Conservation (phyloP, 2,113 vertebrate species). For the Scopus umbretta region DNA sequence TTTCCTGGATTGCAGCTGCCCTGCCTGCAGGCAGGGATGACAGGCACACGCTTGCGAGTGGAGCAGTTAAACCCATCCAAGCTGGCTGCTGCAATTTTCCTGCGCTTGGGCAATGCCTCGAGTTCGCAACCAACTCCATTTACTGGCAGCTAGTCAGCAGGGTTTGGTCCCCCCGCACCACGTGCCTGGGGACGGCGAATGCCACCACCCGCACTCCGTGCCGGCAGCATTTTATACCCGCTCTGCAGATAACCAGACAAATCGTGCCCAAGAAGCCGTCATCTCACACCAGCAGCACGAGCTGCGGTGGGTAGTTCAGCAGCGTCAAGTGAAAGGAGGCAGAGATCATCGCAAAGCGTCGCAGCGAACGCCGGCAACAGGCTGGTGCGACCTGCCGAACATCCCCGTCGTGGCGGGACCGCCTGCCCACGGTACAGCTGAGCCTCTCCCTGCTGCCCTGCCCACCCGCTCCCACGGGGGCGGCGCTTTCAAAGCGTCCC, state of each 20-base stretch:
- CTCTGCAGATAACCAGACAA: not conserved
- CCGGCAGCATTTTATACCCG: fast-evolving
- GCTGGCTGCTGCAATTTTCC: fast-evolving
- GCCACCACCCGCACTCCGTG: fast-evolving
- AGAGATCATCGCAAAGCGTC: fast-evolving
- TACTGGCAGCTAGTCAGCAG: not conserved
- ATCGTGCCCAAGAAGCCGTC: fast-evolving
- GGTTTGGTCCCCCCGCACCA: too few species aligned
- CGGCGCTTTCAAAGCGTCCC: fast-evolving
- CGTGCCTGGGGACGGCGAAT: fast-evolving
- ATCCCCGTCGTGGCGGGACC: fast-evolving
- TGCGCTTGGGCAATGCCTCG: fast-evolving
- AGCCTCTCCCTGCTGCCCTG: not conserved
- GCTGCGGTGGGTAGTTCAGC: not conserved
- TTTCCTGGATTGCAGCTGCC: not conserved
- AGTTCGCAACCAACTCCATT: fast-evolving
- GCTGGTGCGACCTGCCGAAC: fast-evolving
- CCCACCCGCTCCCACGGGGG: not conserved
- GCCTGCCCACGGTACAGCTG: fast-evolving
- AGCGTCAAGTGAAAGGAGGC: not conserved
- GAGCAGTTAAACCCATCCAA: not conserved
- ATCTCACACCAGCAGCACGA: fast-evolving
- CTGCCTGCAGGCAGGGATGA: not conserved
- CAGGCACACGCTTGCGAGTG: fast-evolving
- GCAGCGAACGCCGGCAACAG: not conserved